These are phyloP conservation scores for Cataglyphis albicans DNA, from an alignment of 2,888 invertebrate genomes.

Conservation along the genomic window DNA sequence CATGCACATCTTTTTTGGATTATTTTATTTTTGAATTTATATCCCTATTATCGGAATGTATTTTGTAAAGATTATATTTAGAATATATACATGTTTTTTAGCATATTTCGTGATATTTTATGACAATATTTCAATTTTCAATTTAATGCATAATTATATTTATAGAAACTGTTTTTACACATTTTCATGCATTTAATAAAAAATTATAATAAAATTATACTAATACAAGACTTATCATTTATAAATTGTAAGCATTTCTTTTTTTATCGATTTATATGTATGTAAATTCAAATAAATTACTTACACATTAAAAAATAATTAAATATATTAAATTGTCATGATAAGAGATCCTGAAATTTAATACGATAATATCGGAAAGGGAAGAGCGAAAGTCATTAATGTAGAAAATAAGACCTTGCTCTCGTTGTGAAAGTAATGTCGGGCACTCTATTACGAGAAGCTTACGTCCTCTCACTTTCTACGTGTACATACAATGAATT, in stretches of 20 bases:
- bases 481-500: conserved; percentile 64
- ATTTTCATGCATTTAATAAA: not conserved
- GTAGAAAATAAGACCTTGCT: conserved; percentile 73
- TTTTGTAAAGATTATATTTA: not conserved
- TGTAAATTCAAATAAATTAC: conserved; percentile 2
- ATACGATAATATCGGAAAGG: not conserved
- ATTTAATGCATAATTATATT: not conserved
- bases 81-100: not conserved
- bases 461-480: conserved; percentile 73
- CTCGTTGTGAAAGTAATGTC: conserved; percentile 74
- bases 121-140: not conserved
- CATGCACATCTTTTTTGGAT: not conserved
- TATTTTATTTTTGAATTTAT: not conserved
- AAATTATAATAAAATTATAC: not conserved
- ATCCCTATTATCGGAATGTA: not conserved
- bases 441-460: conserved; percentile 64
- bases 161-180: not conserved
- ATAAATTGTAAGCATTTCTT: conserved; percentile 2
- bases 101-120: not conserved
- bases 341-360: not conserved
- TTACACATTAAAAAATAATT: conserved; percentile 13
- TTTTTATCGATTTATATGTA: not conserved
- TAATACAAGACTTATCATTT: not conserved
- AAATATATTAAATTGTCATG: not conserved
- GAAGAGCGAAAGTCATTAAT: conserved; percentile 41